These are phyloP conservation scores for Amphipyra berbera DNA, from an alignment of 2,888 invertebrate species.

Conservation along the genomic window DNA sequence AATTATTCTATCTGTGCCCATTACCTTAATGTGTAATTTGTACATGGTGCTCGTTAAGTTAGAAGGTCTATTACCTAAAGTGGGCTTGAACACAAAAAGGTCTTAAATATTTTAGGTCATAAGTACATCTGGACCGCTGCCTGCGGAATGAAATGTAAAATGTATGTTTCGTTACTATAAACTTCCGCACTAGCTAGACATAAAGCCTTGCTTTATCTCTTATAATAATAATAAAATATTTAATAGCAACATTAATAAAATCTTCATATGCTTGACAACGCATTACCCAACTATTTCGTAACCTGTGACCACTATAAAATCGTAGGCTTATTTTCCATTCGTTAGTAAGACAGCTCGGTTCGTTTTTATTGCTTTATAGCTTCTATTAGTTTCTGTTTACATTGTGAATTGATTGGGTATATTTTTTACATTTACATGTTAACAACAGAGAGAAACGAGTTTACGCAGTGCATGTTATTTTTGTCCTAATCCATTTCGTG, in stretches of 20 bases:
- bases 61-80: conserved; percentile 40
- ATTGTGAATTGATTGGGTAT: conserved; percentile 6
- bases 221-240: conserved; percentile 30
- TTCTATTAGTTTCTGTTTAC: conserved; percentile 11
- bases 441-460: conserved; percentile 4
- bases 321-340: conserved; percentile 16
- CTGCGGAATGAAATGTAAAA: conserved; percentile 25
- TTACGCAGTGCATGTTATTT: conserved; percentile 25
- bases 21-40: conserved; percentile 64
- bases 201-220: conserved; percentile 17
- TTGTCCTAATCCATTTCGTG: conserved; percentile 5
- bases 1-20: conserved; percentile 63
- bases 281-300: conserved; percentile 39
- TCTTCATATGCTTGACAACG: conserved; percentile 31
- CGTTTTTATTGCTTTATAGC: conserved; percentile 20
- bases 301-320: conserved; percentile 41
- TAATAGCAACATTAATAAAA: conserved; percentile 30
- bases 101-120: conserved; percentile 49
- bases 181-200: conserved; percentile 11
- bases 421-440: neutral
- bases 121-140: conserved; percentile 24
- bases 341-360: conserved; percentile 9
- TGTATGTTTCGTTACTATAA: conserved; percentile 30
- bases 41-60: conserved; percentile 38
- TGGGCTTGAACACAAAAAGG: conserved; percentile 44